A percentile compares a stretch with the other conserved stretches of the same genome.
These are phyloP conservation scores for Drosophila sp. DNA, from an alignment of 1,140 invertebrate species.

Conservation along the genomic window DNA sequence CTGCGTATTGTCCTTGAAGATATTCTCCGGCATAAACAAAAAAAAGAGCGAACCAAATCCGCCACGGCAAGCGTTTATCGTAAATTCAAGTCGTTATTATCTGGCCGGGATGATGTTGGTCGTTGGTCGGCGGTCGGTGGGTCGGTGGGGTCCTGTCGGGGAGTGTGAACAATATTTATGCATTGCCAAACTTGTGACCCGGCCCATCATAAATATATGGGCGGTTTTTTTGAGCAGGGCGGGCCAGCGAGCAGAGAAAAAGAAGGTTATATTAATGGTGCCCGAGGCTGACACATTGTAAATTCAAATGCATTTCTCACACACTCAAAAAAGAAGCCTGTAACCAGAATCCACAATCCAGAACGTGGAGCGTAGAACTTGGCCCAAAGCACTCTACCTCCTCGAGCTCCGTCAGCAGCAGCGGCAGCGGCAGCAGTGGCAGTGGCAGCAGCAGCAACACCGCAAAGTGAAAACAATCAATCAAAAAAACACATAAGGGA, in stretches of 20 bases:
- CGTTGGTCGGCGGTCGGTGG: not conserved
- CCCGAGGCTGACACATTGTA: constrained; percentile 70
- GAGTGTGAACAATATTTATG: constrained; percentile 70
- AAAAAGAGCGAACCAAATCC: constrained; percentile 48
- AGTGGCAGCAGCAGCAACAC: constrained; percentile 21
- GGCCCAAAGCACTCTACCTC: constrained; percentile 46
- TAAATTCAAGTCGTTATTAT: constrained; percentile 77
- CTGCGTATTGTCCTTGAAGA: constrained; percentile 70
- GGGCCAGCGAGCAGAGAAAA: constrained; percentile 5
- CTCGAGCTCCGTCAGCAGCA: not conserved
- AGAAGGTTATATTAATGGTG: constrained; percentile 70
- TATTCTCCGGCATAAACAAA: constrained; percentile 31
- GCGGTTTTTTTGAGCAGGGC: constrained; percentile 2
- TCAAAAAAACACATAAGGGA: constrained; percentile 60
- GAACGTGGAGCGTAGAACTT: constrained; percentile 20
- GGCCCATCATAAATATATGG: constrained; percentile 58
- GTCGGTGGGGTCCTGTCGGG: constrained; percentile 28
- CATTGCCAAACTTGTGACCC: constrained; percentile 59
- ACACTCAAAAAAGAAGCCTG: constrained; percentile 22
- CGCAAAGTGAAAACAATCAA: constrained; percentile 80
- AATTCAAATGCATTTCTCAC: constrained; percentile 79
- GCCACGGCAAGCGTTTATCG: constrained; percentile 61
- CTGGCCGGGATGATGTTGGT: constrained; percentile 36
- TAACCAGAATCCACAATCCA: not conserved
- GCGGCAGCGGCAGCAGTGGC: not conserved